Conservation (phyloP, 2,888 invertebrate species). For the Syrista parreyssii region DNA sequence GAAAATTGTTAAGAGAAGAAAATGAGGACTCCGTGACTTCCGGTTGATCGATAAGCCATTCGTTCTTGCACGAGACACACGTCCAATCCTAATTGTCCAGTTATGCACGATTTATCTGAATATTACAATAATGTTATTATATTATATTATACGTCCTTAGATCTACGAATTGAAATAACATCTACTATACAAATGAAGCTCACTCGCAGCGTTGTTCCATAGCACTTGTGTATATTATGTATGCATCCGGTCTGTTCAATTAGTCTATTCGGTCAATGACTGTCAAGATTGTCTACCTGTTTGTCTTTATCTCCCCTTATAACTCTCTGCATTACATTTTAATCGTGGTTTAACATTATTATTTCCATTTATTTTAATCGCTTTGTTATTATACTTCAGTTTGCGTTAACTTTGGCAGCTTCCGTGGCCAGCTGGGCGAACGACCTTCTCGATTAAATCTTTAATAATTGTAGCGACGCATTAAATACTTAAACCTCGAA, state of each 20-base stretch:
- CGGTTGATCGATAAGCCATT: not conserved
- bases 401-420: conserved; percentile 22
- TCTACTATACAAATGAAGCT: conserved; percentile 43
- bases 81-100: conserved; percentile 20
- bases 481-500: conserved; percentile 41
- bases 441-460: conserved; percentile 1
- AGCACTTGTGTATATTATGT: conserved; percentile 12
- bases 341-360: conserved; percentile 1
- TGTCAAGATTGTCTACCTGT: no score
- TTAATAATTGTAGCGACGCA: conserved; percentile 21
- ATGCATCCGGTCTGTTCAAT: no score
- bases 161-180: conserved; percentile 27
- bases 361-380: conserved; percentile 7
- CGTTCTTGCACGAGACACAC: conserved; percentile 12
- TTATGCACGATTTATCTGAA: conserved; percentile 30
- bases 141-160: conserved; percentile 34
- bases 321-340: not conserved
- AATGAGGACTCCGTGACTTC: not conserved
- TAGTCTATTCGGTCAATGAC: no score
- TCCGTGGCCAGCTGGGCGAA: conserved; percentile 19
- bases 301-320: not conserved
- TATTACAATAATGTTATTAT: conserved; percentile 30
- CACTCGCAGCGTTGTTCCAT: conserved; percentile 20
- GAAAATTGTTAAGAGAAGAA: conserved; percentile 1
- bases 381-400: not conserved